Evolutionary conservation across 1,140 invertebrate species (phyloP), one percentile per base, ranked within the genome.

Genomic region (Mylabris phalerata): DNA sequence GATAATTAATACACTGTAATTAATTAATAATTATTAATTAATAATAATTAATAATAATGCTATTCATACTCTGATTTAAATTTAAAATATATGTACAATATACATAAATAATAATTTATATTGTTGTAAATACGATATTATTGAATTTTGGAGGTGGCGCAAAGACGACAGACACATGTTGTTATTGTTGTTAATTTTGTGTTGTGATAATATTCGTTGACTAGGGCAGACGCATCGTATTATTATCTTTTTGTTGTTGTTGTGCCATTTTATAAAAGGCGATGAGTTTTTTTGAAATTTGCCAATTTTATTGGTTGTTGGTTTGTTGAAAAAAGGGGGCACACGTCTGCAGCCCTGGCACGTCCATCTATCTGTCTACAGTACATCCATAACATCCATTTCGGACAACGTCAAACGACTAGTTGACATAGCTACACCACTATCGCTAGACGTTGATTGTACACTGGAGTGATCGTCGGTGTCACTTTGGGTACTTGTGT

Each of bases 401-500:
- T 69, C 67, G 50, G 66, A 66, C 70, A 76, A 48, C 60, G 81
- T 84, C 67, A 86, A 79, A 70, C 84, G 82, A 70, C 83, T 83
- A 65, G 84, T 86, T 69, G 81, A 85, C 75, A 86, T 85, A 48
- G 85, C 83, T 59, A 90, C 85, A 55, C 88, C 88, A 68, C 86
- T 88, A 78, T 90, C 88, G 65, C 84, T 88, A 71, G 83, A 86
- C 45, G 76, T 75, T 65, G 86, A 89, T 75, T 88, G 86, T 60
- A 88, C 84, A 66, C 86, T 88, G 75, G 82, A 83, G 64, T 89
- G 86, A 73, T 91, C 89, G 77, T 92, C 88, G 50, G 86, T 88
- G 76, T 90, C 89, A 76, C 88, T 91, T 73, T 88, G 86, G 75
- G 86, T 89, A 75, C 88, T 90, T 68, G 86, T 87, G 77, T 90